Base-by-base conservation (phyloP, 2,797 vertebrate species). In the Muscicapa comitata region DNA sequence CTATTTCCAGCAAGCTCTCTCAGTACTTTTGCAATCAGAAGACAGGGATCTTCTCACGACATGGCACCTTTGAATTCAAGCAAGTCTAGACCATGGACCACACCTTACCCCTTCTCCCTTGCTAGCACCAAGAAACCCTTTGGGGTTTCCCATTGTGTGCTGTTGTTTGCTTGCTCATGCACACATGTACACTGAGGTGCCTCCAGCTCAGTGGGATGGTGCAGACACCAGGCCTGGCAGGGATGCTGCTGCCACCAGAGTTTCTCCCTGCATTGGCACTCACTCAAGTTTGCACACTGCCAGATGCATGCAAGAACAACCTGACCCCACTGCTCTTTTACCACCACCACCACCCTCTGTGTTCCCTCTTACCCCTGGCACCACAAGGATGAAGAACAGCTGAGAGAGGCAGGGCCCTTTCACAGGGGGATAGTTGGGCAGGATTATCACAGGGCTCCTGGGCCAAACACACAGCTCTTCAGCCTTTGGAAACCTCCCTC, bases 141-240 rank as follows among this genome's bases (percentile, higher is more conserved):
- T 0, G 0, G 35, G 18, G 31, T 40, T 85, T 81, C 86, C 63
- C 13, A 0, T 42, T 47, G 5, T 4, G 6, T 1, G 1, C 28
- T 28, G 31, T 11, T 57, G 21, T 58, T 76, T n/a, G 29, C 38
- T 68, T 43, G 59, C 47, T 65, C 21, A 17, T 2, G 21, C 59
- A 75, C 14, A 9, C 3, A 47, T 0, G 0, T 47, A 47, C 5
- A 6, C 53, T 67, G 91, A 74, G 86, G 81, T 93, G 92, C 67
- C 71, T 89, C 91, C 65, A 95, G 88, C 63, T 86, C 86, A 78
- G 93, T 48, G 29, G 75, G 42, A 53, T 74, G 26, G 59, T 0
- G 0, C 58, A 50, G 80, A 37, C 25, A 43, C 72, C 63, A 89
- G 47, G 21, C 48, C 42, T 26, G 65, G 40, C 3, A 3, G 31